phyloP scores from a whole-genome alignment of 2,888 invertebrate genomes.

The Seira musarum region DNA sequence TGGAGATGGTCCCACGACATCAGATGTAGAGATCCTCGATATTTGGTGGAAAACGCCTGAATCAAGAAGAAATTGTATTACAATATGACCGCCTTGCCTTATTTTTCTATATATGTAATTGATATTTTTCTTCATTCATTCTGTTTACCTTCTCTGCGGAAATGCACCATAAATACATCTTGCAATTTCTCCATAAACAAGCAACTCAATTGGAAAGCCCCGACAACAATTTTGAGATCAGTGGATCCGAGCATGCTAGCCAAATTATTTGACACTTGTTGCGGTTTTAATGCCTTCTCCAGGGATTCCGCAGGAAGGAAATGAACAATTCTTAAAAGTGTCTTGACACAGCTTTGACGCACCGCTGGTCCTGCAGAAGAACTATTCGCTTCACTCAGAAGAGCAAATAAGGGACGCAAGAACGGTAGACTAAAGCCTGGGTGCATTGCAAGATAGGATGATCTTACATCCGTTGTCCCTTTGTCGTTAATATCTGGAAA shows the following conservation, averaged over 20 bases:
- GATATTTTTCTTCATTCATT: neutral
- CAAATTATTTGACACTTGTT: constrained; percentile 94
- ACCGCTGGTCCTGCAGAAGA: constrained; percentile 98
- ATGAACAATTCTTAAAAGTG: constrained; percentile 95
- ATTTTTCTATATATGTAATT: neutral
- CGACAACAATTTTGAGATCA: constrained; percentile 96
- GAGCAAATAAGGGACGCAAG: constrained; percentile 89
- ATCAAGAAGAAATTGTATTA: constrained; percentile 19
- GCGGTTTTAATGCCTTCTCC: constrained; percentile 79
- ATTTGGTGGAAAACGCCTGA: constrained; percentile 69
- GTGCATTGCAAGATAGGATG: constrained; percentile 81
- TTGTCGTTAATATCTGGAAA: constrained; percentile 30
- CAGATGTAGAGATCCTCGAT: constrained; percentile 67
- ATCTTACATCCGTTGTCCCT: constrained; percentile 76
- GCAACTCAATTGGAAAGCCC: constrained; percentile 96
- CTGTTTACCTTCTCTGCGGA: constrained; percentile 88
- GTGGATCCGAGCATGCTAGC: constrained; percentile 99
- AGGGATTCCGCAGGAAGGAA: constrained; percentile 92
- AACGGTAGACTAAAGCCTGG: constrained; percentile 80
- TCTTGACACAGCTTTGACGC: constrained; percentile 96
- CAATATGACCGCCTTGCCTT: neutral
- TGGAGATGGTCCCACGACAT: constrained; percentile 68
- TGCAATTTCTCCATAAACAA: constrained; percentile 97
- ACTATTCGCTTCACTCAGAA: constrained; percentile 98
- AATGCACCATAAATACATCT: constrained; percentile 95